A percentile compares a stretch with the other conserved stretches of the same genome.
Evolutionary conservation across 2,888 invertebrate genomes (phyloP).

Genomic region (Cetonia aurata): DNA sequence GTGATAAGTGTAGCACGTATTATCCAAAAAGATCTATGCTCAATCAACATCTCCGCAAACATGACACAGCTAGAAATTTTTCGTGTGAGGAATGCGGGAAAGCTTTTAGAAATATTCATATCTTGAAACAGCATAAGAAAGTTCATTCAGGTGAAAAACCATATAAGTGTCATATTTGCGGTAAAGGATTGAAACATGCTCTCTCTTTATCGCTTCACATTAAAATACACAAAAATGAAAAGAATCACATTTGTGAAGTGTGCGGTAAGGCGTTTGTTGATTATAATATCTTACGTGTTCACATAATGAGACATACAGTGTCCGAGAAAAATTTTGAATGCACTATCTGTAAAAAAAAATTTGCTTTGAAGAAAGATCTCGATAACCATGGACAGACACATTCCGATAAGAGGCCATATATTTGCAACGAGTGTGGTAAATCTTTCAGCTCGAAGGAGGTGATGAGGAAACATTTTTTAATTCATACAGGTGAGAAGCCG

Average conservation of each 20-base stretch:
- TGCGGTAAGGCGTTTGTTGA: conserved; percentile 9
- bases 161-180: conserved; percentile 3
- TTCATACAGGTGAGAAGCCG: conserved; percentile 18
- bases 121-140: background rate
- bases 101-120: background rate
- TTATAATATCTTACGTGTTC: background rate
- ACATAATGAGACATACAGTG: background rate
- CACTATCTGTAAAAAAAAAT: background rate
- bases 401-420: background rate
- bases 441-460: background rate
- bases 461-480: background rate
- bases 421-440: conserved; percentile 18
- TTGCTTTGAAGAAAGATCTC: background rate
- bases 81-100: conserved; percentile 17
- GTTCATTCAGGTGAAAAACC: conserved; percentile 17
- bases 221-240: conserved; percentile 6
- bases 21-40: conserved; percentile 7
- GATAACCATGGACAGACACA: conserved; percentile 1
- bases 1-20: conserved; percentile 5
- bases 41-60: background rate
- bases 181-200: background rate
- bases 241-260: background rate
- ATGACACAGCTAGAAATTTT: background rate
- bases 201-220: background rate
- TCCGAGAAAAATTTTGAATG: background rate